These are phyloP conservation scores for Rhineura floridana DNA, from an alignment of 2,113 vertebrate species.

Conservation along the genomic window DNA sequence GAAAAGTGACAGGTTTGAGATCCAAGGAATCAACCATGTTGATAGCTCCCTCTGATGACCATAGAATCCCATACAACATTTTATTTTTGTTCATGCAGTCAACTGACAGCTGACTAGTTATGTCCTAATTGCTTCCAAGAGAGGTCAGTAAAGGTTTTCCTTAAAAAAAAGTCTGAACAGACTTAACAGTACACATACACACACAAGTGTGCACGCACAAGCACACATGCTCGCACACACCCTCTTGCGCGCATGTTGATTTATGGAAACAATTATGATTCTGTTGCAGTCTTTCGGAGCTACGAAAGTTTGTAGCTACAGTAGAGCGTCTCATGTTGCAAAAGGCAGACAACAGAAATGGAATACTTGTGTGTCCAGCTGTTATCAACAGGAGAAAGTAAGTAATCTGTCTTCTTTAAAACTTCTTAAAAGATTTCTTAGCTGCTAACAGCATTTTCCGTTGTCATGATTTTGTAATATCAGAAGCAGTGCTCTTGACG, in stretches of 20 bases:
- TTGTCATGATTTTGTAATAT: slow-evolving; percentile 42
- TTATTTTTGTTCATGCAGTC: slow-evolving; percentile 81
- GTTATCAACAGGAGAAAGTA: slow-evolving; percentile 86
- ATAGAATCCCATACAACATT: slow-evolving; percentile 81
- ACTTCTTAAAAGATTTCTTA: slow-evolving; percentile 59
- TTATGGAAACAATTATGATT: slow-evolving; percentile 90
- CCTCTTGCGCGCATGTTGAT: slow-evolving; percentile 81
- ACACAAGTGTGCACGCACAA: slow-evolving; percentile 66
- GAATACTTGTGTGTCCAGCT: slow-evolving; percentile 79
- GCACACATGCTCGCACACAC: slow-evolving; percentile 67
- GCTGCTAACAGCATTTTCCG: slow-evolving; percentile 65
- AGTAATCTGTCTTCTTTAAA: slow-evolving; percentile 80
- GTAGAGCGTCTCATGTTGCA: slow-evolving; percentile 80
- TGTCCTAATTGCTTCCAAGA: slow-evolving; percentile 97
- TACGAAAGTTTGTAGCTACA: slow-evolving; percentile 82
- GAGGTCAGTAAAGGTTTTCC: slow-evolving; percentile 99
- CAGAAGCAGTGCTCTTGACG: slow-evolving; percentile 47
- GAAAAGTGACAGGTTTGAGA: slow-evolving; percentile 66
- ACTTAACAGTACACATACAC: slow-evolving; percentile 78
- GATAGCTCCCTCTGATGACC: slow-evolving; percentile 94
- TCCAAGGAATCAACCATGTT: slow-evolving; percentile 76
- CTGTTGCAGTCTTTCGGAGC: slow-evolving; percentile 82
- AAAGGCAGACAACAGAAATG: slow-evolving; percentile 82
- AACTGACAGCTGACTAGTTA: slow-evolving; percentile 96
- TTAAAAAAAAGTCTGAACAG: slow-evolving; percentile 82